These are phyloP conservation scores for Heteromyza rotundicornis DNA, from an alignment of 2,888 invertebrate genomes.

Conservation along the genomic window DNA sequence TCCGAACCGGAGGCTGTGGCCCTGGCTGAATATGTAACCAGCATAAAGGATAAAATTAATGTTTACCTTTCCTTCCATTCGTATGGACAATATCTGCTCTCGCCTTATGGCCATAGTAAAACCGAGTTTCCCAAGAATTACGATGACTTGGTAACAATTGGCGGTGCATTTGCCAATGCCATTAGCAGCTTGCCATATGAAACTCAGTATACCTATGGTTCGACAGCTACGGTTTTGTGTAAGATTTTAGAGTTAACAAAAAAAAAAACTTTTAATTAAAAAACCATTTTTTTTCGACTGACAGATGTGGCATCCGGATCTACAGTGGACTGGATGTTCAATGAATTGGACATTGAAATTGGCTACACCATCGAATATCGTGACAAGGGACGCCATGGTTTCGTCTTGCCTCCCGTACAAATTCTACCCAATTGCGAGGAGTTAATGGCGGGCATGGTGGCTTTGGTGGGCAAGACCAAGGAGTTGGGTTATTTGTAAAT, in stretches of 20 bases:
- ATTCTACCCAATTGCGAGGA: slow-evolving; percentile 71
- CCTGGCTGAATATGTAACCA: slow-evolving; percentile 63
- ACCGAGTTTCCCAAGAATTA: slow-evolving; percentile 63
- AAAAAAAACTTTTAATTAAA: too few species aligned
- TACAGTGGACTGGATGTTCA: slow-evolving; percentile 66
- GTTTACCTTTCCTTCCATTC: slow-evolving; percentile 70
- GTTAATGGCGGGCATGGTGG: slow-evolving; percentile 65
- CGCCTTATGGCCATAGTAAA: slow-evolving; percentile 67
- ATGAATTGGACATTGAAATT: slow-evolving; percentile 63
- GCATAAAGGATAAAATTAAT: slow-evolving; percentile 60
- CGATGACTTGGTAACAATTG: slow-evolving; percentile 61
- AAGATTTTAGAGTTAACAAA: too few species aligned
- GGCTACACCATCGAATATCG: slow-evolving; percentile 69
- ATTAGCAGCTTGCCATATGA: slow-evolving; percentile 62
- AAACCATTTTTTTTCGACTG: too few species aligned
- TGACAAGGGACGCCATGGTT: slow-evolving; percentile 73
- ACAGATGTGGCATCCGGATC: slow-evolving; percentile 63
- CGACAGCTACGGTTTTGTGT: slow-evolving; percentile 68
- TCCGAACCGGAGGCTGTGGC: slow-evolving; percentile 67
- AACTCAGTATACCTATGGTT: slow-evolving; percentile 65
- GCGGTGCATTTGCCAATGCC: slow-evolving; percentile 65
- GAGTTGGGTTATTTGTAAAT: slow-evolving; percentile 61
- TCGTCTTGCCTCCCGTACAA: slow-evolving; percentile 70
- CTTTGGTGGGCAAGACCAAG: slow-evolving; percentile 64
- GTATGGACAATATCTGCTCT: slow-evolving; percentile 69